Conservation (phyloP, 2,888 invertebrate genomes). For the Gibbula magus region DNA sequence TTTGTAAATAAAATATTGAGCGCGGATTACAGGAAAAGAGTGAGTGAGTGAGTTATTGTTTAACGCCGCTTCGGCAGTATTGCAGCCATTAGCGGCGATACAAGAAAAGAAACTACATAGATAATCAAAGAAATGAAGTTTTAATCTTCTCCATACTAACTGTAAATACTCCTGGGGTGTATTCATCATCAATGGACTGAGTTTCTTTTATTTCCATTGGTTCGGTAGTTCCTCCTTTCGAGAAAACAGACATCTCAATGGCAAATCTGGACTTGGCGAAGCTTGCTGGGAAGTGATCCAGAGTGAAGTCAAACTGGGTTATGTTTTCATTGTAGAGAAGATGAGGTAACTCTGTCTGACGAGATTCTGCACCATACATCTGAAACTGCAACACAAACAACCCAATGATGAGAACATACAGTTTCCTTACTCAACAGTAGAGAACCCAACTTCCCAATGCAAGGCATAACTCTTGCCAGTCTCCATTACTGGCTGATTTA, state of each 20-base stretch:
- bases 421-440: too few relatives aligned
- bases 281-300: slow-evolving; percentile 78
- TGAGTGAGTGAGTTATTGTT: too few relatives aligned
- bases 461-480: too few relatives aligned
- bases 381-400: slow-evolving; percentile 77
- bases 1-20: too few relatives aligned
- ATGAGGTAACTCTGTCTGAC: slow-evolving; percentile 79
- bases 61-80: too few relatives aligned
- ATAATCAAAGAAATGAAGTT: too few relatives aligned
- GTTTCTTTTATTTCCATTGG: slow-evolving; percentile 75
- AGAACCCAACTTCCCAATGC: too few relatives aligned
- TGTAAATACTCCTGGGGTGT: slow-evolving; percentile 85
- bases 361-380: slow-evolving; percentile 76
- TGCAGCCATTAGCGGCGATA: too few relatives aligned
- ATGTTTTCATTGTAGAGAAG: slow-evolving; percentile 82
- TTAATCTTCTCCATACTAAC: slow-evolving; percentile 74
- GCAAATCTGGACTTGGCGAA: slow-evolving; percentile 79
- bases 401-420: background rate
- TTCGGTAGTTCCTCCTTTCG: slow-evolving; percentile 62
- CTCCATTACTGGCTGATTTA: too few relatives aligned
- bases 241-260: slow-evolving; percentile 79
- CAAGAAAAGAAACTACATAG: too few relatives aligned
- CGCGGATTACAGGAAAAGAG: too few relatives aligned
- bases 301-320: slow-evolving; percentile 80
- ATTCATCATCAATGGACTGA: slow-evolving; percentile 83